Conservation (phyloP, 2,113 vertebrate species). For the Prolemur simus region DNA sequence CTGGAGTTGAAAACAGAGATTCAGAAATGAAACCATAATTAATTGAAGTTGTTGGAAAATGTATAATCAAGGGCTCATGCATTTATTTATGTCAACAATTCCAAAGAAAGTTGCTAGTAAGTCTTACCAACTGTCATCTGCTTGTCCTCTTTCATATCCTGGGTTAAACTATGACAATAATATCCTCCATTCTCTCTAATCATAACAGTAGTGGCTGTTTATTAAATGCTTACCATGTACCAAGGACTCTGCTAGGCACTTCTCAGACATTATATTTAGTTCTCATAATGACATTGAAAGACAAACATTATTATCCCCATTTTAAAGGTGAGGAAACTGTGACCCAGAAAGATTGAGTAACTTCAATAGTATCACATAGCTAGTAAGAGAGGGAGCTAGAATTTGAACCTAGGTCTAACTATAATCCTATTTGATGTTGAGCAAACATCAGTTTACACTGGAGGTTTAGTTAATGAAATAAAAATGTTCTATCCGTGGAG, state of each 20-base stretch:
- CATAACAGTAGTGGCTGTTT: background rate
- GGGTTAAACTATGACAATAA: constrained; percentile 55
- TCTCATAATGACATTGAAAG: background rate
- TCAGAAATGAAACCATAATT: constrained; percentile 62
- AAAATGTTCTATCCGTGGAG: background rate
- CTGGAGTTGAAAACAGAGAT: constrained; percentile 40
- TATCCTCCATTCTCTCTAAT: background rate
- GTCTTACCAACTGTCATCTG: constrained; percentile 51
- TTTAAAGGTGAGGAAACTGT: background rate
- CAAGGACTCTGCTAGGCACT: background rate
- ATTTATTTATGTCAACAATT: constrained; percentile 71
- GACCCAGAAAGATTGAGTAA: background rate
- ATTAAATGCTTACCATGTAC: background rate
- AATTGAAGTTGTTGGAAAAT: constrained; percentile 60
- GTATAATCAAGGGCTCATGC: constrained; percentile 41
- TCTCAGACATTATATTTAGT: background rate
- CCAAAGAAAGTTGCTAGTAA: constrained; percentile 61
- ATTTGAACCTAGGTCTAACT: background rate
- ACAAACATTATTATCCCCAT: background rate
- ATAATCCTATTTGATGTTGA: background rate
- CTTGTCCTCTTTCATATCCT: constrained; percentile 48
- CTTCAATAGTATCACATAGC: background rate
- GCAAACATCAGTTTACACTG: background rate
- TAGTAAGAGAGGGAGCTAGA: background rate
- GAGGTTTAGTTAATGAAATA: background rate